A percentile compares a stretch with the other conserved stretches of the same genome.
Conservation (phyloP, 2,797 vertebrate genomes). For the Chelon labrosus region DNA sequence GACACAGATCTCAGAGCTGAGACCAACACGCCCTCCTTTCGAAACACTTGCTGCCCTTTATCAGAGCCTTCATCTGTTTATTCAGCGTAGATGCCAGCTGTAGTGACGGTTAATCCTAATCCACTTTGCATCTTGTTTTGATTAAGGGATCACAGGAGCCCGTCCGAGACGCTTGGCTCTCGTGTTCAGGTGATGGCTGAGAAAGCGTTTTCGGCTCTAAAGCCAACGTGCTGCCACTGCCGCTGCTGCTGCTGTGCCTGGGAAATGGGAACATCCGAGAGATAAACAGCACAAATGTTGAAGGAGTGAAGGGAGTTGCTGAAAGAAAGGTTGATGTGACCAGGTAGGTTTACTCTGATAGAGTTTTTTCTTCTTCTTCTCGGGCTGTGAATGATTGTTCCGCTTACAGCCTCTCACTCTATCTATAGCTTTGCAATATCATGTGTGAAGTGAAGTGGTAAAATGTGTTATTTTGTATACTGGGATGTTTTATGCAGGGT, state of each 20-base stretch:
- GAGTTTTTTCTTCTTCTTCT: not conserved
- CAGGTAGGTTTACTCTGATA: constrained; percentile 63
- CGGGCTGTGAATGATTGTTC: not conserved
- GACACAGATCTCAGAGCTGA: constrained; percentile 3
- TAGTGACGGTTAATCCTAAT: constrained; percentile 87
- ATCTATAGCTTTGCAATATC: not conserved
- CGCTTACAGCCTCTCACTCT: not conserved
- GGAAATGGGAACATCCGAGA: constrained; percentile 6
- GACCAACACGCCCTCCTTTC: constrained; percentile 29
- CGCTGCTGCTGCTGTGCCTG: not conserved
- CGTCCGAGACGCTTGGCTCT: constrained; percentile 59
- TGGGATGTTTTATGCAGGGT: constrained; percentile 12
- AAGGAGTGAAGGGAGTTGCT: constrained; percentile 28
- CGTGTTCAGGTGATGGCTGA: constrained; percentile 8
- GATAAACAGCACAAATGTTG: constrained; percentile 9
- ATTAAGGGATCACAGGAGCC: constrained; percentile 78
- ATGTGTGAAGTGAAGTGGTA: not conserved
- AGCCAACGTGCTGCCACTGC: too few species aligned
- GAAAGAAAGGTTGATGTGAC: constrained; percentile 31
- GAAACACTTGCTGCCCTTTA: constrained; percentile 73
- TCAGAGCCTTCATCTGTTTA: constrained; percentile 71
- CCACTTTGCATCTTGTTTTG: constrained; percentile 82
- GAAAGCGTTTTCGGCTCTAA: not conserved
- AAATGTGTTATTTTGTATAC: constrained; percentile 8
- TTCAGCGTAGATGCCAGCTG: constrained; percentile 59